phyloP scores from a whole-genome alignment of 2,888 invertebrate genomes.

The Coelogynopora nodosa region DNA sequence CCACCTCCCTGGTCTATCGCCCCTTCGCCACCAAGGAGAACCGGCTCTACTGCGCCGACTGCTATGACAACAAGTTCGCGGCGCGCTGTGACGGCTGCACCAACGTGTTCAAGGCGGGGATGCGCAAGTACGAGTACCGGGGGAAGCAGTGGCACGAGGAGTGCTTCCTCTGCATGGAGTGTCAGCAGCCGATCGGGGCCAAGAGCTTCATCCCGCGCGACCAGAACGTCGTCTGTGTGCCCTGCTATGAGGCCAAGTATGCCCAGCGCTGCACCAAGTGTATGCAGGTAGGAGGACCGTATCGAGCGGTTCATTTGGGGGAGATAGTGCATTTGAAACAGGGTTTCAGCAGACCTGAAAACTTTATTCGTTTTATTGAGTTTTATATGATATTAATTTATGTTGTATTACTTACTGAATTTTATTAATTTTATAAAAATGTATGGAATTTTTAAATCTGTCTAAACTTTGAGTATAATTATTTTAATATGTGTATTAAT shows the following conservation, averaged over 20 bases:
- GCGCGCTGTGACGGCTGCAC: conserved; percentile 98
- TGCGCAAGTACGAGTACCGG: conserved; percentile 99
- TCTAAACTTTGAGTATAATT: too few relatives aligned
- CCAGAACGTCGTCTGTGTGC: conserved; percentile 94
- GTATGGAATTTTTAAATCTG: too few relatives aligned
- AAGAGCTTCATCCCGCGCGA: conserved; percentile 96
- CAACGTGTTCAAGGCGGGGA: conserved; percentile 66
- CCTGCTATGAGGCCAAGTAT: conserved; percentile 96
- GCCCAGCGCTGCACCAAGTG: conserved; percentile 96
- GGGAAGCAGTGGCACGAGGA: conserved; percentile 99
- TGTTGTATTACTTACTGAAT: too few relatives aligned
- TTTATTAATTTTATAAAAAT: too few relatives aligned
- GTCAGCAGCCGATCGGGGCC: conserved; percentile 91
- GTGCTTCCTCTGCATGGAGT: conserved; percentile 96
- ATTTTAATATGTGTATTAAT: too few relatives aligned
- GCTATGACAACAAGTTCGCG: conserved; percentile 98
- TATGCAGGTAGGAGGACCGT: conserved; percentile 80
- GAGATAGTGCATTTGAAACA: too few relatives aligned
- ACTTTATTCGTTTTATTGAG: too few relatives aligned
- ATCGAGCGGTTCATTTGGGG: too few relatives aligned
- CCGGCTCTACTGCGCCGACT: conserved; percentile 98
- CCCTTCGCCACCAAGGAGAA: conserved; percentile 99
- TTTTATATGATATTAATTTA: too few relatives aligned
- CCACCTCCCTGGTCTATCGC: conserved; percentile 92
- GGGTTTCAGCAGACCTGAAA: too few relatives aligned